Conservation (phyloP, 2,113 vertebrate genomes). For the Eonycteris spelaea region DNA sequence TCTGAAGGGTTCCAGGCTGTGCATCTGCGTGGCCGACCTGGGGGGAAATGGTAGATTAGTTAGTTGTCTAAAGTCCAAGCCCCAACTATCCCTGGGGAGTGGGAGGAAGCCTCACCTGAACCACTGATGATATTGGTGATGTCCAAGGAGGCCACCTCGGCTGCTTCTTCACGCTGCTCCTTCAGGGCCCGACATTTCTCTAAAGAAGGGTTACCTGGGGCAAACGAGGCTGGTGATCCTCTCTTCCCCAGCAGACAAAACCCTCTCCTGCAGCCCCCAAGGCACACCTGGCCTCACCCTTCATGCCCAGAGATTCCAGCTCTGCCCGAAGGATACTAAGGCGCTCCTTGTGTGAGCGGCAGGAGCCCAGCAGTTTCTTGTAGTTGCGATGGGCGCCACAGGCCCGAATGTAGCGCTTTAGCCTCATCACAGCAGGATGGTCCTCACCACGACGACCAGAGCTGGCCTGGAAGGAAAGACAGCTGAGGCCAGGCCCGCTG, state of each 20-base stretch:
- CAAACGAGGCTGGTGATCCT: not conserved
- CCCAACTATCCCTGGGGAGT: not conserved
- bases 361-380: conserved; percentile 87
- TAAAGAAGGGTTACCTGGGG: conserved; percentile 85
- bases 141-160: conserved; percentile 89
- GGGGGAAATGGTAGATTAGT: not conserved
- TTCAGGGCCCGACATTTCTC: conserved; percentile 87
- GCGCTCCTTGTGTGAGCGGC: conserved; percentile 80
- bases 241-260: not conserved
- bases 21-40: conserved; percentile 76
- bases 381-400: conserved; percentile 89
- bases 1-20: conserved; percentile 76
- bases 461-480: conserved; percentile 22
- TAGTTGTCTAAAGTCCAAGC: not conserved
- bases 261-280: not conserved
- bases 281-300: conserved; percentile 78
- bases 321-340: conserved; percentile 84
- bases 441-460: conserved; percentile 55
- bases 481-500: not conserved
- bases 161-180: conserved; percentile 84
- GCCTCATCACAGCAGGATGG: conserved; percentile 79
- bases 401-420: conserved; percentile 89
- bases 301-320: conserved; percentile 88
- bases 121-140: conserved; percentile 87
- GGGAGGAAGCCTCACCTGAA: conserved; percentile 79